Percentiles rank a stretch among this genome's conserved stretches.
Conservation (phyloP, 1,140 invertebrate genomes). For the Zaprionus ghesquierei region DNA sequence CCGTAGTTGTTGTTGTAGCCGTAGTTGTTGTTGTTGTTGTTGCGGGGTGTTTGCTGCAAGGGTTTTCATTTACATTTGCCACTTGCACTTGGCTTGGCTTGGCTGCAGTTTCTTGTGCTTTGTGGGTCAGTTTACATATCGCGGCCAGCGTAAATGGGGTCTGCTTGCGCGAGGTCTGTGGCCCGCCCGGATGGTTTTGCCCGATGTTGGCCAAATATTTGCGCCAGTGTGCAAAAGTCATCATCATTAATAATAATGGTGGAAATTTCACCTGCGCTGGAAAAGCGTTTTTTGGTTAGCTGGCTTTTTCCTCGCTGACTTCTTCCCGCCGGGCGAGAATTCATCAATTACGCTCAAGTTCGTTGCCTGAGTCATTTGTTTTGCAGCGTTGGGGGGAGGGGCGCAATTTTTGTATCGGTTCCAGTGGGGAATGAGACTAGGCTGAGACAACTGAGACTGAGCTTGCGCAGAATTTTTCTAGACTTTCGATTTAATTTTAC, state of each 20-base stretch:
- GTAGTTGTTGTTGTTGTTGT: constrained; percentile 21
- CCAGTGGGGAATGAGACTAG: not conserved
- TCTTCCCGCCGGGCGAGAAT: constrained; percentile 65
- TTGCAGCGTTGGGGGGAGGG: constrained; percentile 1
- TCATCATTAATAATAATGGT: constrained; percentile 75
- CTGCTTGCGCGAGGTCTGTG: constrained; percentile 1
- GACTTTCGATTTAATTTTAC: not conserved
- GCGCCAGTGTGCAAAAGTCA: constrained; percentile 66
- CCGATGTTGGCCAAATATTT: constrained; percentile 70
- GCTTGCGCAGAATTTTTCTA: not conserved
- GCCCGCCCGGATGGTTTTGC: constrained; percentile 23
- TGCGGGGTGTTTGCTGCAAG: constrained; percentile 57
- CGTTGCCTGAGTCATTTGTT: constrained; percentile 60
- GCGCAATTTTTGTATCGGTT: not conserved
- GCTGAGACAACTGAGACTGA: not conserved
- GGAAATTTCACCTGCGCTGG: constrained; percentile 75
- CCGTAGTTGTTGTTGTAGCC: not conserved
- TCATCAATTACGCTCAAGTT: constrained; percentile 69
- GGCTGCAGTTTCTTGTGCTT: no score
- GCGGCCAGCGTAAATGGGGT: constrained; percentile 8
- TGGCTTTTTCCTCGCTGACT: constrained; percentile 53
- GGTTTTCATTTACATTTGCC: constrained; percentile 50
- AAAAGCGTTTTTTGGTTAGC: constrained; percentile 48
- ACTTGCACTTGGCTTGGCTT: not conserved
- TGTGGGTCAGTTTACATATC: constrained; percentile 74